Evolutionary conservation across 2,113 vertebrate genomes (phyloP).

Genomic region (Bujurquina vittata): DNA sequence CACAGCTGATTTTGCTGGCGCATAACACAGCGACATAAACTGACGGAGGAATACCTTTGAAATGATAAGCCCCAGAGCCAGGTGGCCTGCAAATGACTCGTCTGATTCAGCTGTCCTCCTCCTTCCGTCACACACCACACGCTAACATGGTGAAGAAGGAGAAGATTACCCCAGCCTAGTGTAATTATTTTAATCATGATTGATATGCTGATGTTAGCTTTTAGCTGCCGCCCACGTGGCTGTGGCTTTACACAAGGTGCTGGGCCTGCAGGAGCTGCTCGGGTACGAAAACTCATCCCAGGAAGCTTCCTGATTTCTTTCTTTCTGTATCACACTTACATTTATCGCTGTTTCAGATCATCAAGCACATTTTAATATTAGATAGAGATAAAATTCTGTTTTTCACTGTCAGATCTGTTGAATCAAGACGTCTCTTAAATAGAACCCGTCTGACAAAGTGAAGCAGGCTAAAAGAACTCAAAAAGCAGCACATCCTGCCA

Average conservation of each 20-base stretch:
- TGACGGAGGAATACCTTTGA: background rate
- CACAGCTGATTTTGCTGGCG: background rate
- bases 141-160: background rate
- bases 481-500: too few species aligned
- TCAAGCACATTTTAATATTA: too few species aligned
- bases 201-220: background rate
- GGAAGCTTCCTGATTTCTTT: background rate
- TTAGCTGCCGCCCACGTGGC: background rate
- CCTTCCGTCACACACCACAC: rapidly evolving
- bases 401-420: too few species aligned
- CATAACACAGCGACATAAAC: background rate
- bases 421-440: too few species aligned
- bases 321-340: too few species aligned
- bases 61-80: background rate
- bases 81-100: background rate
- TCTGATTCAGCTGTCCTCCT: background rate
- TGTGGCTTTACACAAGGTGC: background rate
- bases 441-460: too few species aligned
- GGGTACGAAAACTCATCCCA: background rate
- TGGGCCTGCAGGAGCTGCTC: background rate
- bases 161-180: rapidly evolving
- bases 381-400: too few species aligned
- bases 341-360: too few species aligned
- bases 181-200: rapidly evolving
- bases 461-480: too few species aligned